Conservation (phyloP, 2,888 invertebrate genomes). For the Phania funesta region DNA sequence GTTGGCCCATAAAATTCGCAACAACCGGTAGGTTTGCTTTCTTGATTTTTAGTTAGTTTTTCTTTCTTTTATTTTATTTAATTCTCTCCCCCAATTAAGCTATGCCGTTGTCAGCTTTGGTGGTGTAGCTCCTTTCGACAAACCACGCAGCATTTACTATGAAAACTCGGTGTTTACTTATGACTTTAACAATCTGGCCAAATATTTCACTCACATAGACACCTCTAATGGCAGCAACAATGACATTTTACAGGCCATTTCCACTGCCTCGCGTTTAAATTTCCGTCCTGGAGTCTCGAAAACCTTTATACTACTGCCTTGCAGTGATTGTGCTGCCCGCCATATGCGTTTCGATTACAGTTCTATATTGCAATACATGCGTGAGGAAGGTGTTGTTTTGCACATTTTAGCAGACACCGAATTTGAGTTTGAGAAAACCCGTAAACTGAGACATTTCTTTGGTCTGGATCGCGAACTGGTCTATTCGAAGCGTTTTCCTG, state of each 20-base stretch:
- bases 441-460: constrained; percentile 87
- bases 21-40: constrained; percentile 83
- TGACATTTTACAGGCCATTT: constrained; percentile 89
- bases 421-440: constrained; percentile 87
- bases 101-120: constrained; percentile 92
- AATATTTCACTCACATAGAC: constrained; percentile 86
- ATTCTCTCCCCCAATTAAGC: constrained; percentile 82
- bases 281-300: constrained; percentile 92
- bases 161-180: constrained; percentile 86
- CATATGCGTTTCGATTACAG: constrained; percentile 91
- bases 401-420: constrained; percentile 92
- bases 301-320: constrained; percentile 90
- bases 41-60: not conserved
- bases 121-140: constrained; percentile 86
- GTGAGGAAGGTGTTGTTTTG: constrained; percentile 89
- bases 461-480: constrained; percentile 89
- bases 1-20: constrained; percentile 83
- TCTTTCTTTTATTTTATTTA: not conserved
- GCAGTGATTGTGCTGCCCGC: constrained; percentile 86
- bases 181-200: constrained; percentile 83
- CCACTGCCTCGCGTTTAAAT: constrained; percentile 86
- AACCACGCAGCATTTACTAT: constrained; percentile 87
- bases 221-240: constrained; percentile 83
- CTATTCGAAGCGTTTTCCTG: constrained; percentile 89
- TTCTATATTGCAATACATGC: constrained; percentile 89